Base-by-base conservation (phyloP, 1,140 invertebrate genomes). In the Linepithema humile region DNA sequence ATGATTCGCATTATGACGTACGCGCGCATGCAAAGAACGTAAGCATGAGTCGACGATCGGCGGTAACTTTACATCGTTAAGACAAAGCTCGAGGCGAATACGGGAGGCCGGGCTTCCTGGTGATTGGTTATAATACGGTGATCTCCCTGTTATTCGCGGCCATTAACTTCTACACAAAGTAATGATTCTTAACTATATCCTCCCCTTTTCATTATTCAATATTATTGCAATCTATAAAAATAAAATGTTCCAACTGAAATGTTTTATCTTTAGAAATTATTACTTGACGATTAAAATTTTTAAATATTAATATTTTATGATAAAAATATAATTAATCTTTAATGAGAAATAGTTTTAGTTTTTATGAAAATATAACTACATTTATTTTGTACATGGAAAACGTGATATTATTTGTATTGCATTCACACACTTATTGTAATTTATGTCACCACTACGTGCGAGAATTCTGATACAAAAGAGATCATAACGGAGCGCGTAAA, bases 41-140 rank as follows among this genome's bases (percentile, higher is more conserved):
- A 70, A 80, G 75, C 64, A 80, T 80, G 75, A 80, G 75, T 80
- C 75, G 75, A 67, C 75, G 64, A 80, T 57, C 75, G 48, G 35
- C 62, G 75, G 75, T 70, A 57, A 57, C 62, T 80, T 70, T 57
- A 64, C 75, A 4, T 80, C 64, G 75, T 80, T 80, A 80, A 80
- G 75, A 80, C 75, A 80, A 80, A 80, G 75, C 75, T 80, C 48
- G 45, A 26, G 75, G 75, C 75, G 48, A 69, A 20, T 57, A 55
- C 48, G 75, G 23, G 40, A 38, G 72, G 59, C n/a, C 20, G 35
- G n/a, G 73, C 64, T 80, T 80, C 75, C 75, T 57, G 35, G 64
- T 80, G 75, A 80, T 80, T 57, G 75, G 64, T 80, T 80, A 55
- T 70, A 70, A 29, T 20, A 55, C 64, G 35, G 35, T n/a, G 59